Evolutionary conservation across 2,113 vertebrate species (phyloP).

Genomic region (Microtus pennsylvanicus): DNA sequence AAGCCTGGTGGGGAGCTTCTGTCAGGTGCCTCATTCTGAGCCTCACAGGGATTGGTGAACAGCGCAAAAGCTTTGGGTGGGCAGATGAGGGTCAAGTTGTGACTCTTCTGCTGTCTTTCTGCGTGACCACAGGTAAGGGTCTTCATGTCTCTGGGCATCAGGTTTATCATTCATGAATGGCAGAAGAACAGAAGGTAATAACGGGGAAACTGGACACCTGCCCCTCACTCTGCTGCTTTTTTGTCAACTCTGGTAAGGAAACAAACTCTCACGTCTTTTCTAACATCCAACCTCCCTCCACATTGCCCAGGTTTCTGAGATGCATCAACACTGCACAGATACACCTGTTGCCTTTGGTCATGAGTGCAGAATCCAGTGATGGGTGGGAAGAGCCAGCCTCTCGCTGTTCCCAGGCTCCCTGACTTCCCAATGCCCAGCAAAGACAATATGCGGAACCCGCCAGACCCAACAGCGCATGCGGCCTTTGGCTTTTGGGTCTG

Average conservation of each 20-base stretch:
- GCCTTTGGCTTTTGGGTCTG: background rate
- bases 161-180: background rate
- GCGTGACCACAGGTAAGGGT: background rate
- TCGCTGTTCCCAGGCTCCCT: background rate
- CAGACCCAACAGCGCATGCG: constrained; percentile 69
- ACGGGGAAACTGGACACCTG: background rate
- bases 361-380: background rate
- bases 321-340: background rate
- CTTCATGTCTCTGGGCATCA: background rate
- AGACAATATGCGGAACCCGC: background rate
- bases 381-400: background rate
- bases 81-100: background rate
- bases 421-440: background rate
- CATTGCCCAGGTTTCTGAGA: background rate
- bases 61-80: background rate
- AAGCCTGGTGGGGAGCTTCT: background rate
- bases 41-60: background rate
- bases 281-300: too few relatives aligned
- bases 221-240: background rate
- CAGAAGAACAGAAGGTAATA: background rate
- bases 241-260: background rate
- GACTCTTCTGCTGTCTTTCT: background rate
- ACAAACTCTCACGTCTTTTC: background rate
- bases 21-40: background rate
- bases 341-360: background rate